Evolutionary conservation across 2,888 invertebrate genomes (phyloP), one percentile per base, ranked within the genome.

Genomic region (Scaptomyza polygonia): DNA sequence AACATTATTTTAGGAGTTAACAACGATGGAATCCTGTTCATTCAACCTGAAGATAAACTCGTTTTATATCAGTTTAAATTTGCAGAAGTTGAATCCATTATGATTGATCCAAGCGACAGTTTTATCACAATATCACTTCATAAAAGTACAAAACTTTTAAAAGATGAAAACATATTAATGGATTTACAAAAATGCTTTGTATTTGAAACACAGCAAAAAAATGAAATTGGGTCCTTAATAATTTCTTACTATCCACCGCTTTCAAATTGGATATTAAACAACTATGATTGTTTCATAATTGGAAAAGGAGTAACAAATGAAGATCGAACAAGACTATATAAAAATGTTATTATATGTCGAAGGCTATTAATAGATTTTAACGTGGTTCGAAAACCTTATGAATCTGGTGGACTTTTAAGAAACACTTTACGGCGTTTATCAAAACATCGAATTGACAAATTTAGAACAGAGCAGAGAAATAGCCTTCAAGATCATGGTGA

Each of bases 51-150:
- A 71, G 98, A 98, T 91, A 98, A 98, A 92, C 96, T 96, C 75
- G 96, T 98, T 1, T 92, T 98, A 21, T 96, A 97, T 56, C 98
- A 98, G 88, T 98, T 97, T 90, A 95, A 96, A 64, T 98, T 98
- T 91, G 94, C 93, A 68, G 97, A 98, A 90, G 96, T 98, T 48
- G 98, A 98, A 86, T 96, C 97, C 11, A 95, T 98, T 64, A 94
- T 97, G 91, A 93, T 98, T 79, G 98, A 98, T 90, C 97, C 97
- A 0, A 97, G 97, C 79, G 98, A 98, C 91, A 95, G 96, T 88
- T 97, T 98, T 75, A 95, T 98, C 43, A 98, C 98, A 0, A 95
- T 98, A 78, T 97, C 97, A 61, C 92, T 98, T 51, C 95, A 96
- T 74, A 94, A 97, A 66, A 72, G 51, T 94, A 64, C 76, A 6